Percentiles rank a stretch among this genome's conserved stretches.
These are phyloP conservation scores for Metellina segmentata DNA, from an alignment of 2,888 invertebrate genomes.

Conservation along the genomic window DNA sequence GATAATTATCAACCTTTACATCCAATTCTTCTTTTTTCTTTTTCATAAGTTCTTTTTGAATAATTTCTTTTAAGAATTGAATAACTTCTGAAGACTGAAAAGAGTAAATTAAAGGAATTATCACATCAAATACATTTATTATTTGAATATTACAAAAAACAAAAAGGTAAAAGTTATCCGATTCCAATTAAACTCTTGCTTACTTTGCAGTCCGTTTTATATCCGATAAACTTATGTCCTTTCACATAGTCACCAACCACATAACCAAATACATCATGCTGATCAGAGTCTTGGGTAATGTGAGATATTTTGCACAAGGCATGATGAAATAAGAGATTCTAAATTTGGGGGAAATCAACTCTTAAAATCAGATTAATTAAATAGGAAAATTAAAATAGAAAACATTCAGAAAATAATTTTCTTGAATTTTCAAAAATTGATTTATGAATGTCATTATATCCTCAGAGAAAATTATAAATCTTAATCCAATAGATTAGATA, in stretches of 20 bases:
- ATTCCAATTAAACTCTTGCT: background rate
- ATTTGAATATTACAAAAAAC: background rate
- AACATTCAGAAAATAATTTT: no score
- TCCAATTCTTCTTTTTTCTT: constrained; percentile 60
- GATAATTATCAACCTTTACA: constrained; percentile 45
- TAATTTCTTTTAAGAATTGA: constrained; percentile 27
- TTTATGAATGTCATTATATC: no score
- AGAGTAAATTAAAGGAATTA: background rate
- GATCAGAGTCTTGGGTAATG: constrained; percentile 43
- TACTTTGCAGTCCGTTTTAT: constrained; percentile 51
- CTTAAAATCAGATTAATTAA: no score
- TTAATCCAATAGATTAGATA: no score
- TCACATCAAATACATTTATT: background rate
- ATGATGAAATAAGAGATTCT: constrained; percentile 54
- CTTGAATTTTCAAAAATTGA: no score
- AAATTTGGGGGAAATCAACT: background rate
- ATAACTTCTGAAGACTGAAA: constrained; percentile 51
- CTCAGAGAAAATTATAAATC: no score
- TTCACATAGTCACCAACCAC: constrained; percentile 56
- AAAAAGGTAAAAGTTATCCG: background rate
- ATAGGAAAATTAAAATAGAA: no score
- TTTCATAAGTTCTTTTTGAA: constrained; percentile 38
- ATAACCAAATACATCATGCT: constrained; percentile 57
- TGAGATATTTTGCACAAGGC: constrained; percentile 48
- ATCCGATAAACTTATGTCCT: constrained; percentile 56